phyloP scores from a whole-genome alignment of 2,888 invertebrate species.

The Melieria crassipennis region DNA sequence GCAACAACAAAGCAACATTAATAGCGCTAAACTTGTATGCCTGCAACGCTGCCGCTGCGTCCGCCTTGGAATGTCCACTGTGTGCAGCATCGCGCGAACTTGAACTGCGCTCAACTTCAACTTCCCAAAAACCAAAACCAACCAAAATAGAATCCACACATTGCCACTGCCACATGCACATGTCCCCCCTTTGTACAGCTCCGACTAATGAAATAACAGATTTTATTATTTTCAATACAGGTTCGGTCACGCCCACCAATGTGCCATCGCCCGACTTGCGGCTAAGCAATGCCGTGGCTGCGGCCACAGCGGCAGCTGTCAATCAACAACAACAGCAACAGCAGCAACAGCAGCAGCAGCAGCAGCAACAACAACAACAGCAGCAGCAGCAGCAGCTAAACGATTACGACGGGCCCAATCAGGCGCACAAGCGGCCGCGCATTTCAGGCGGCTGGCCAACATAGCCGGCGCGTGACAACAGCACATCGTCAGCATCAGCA shows the following conservation, averaged over 20 bases:
- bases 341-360: conserved; percentile 58
- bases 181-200: conserved; percentile 28
- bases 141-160: conserved; percentile 9
- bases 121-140: neutral
- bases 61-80: neutral
- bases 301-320: conserved; percentile 48
- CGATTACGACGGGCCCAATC: conserved; percentile 68
- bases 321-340: conserved; percentile 59
- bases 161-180: conserved; percentile 14
- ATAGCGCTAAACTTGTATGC: neutral
- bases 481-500: conserved; percentile 47
- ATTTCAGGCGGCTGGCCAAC: conserved; percentile 91
- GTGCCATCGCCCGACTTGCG: conserved; percentile 76
- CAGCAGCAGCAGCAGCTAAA: conserved; percentile 54
- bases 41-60: neutral
- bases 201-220: conserved; percentile 64
- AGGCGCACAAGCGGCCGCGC: conserved; percentile 81
- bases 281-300: conserved; percentile 55
- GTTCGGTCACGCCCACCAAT: conserved; percentile 86
- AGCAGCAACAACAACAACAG: conserved; percentile 55
- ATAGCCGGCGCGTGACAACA: conserved; percentile 70
- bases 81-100: no score
- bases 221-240: conserved; percentile 68
- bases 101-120: no score
- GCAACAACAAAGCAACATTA: no score